Evolutionary conservation across 2,888 invertebrate genomes (phyloP), one percentile per base, ranked within the genome.

Genomic region (Serripes groenlandicus): DNA sequence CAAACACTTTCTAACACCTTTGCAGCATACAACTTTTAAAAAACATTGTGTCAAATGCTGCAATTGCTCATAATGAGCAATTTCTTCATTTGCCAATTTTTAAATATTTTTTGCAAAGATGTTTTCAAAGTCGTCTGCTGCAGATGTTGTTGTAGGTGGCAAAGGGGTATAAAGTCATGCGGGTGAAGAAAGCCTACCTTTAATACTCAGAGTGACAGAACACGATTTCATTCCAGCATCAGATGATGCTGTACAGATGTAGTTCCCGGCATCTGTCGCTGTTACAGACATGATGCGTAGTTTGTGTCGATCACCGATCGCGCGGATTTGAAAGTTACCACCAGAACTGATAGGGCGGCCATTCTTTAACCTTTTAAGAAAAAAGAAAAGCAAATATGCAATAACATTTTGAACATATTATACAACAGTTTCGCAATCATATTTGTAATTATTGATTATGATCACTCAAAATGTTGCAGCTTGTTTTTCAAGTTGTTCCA

Each of bases 221-320:
- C 86, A 84, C 21, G 86, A 84, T 54, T 81, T 84, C 75, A 84
- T 84, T 30, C 91, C 91, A 69, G 89, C 89, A 32, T 81, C 68
- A 30, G 88, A 86, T n/a, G 86, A 85, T 18, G 89, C 89, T 9
- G 83, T 88, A 52, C 86, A 89, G 23, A 85, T 84, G 78, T 91
- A 92, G 62, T 91, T 86, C 32, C 91, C 92, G 58, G 88, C 88
- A 52, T 92, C 90, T 23, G 78, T 72, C 9, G 81, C 83, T 11
- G 85, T 77, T 35, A 89, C 85, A 52, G 84, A 78, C 21, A 75
- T 78, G 34, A 92, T 85, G 60, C 80, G 73, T 26, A 92, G 85
- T 68, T 81, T 81, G 78, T 98, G 98, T 97, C 97, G 98, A 64
- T 91, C 97, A 23, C 98, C 98, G 90, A 97, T 97, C 92, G 98